Evolutionary conservation across 2,113 vertebrate genomes (phyloP).

Genomic region (Cheirogaleus medius): DNA sequence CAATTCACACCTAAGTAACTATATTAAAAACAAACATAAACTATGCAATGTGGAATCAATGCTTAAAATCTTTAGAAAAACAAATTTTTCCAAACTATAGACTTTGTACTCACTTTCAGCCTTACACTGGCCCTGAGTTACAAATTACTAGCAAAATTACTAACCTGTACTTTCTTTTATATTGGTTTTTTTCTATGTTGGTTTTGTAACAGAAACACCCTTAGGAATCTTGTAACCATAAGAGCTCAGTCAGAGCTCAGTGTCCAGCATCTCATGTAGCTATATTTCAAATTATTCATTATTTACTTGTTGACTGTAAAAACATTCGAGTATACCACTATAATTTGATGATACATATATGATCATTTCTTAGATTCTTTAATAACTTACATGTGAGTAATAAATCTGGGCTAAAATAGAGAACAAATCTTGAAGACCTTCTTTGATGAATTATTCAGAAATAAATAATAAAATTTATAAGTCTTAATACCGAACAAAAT

Average conservation of each 20-base stretch:
- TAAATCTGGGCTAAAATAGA: neutral
- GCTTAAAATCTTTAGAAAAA: neutral
- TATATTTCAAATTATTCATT: constrained; percentile 54
- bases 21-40: constrained; percentile 39
- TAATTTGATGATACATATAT: neutral
- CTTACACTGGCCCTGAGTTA: neutral
- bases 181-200: neutral
- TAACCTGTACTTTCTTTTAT: neutral
- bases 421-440: neutral
- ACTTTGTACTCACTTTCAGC: constrained; percentile 55
- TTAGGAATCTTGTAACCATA: neutral
- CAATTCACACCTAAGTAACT: constrained; percentile 55
- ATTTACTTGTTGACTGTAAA: neutral
- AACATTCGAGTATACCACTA: constrained; percentile 18
- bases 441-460: constrained; percentile 26
- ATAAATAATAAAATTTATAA: neutral
- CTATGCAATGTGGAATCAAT: neutral
- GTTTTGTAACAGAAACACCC: constrained; percentile 50
- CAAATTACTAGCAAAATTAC: neutral
- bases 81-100: constrained; percentile 34
- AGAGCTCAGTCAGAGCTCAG: neutral
- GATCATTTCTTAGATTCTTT: neutral
- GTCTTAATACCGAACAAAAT: neutral
- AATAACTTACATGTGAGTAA: neutral
- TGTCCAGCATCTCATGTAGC: neutral